phyloP scores from a whole-genome alignment of 2,797 vertebrate species.

The Gastrophryne carolinensis region DNA sequence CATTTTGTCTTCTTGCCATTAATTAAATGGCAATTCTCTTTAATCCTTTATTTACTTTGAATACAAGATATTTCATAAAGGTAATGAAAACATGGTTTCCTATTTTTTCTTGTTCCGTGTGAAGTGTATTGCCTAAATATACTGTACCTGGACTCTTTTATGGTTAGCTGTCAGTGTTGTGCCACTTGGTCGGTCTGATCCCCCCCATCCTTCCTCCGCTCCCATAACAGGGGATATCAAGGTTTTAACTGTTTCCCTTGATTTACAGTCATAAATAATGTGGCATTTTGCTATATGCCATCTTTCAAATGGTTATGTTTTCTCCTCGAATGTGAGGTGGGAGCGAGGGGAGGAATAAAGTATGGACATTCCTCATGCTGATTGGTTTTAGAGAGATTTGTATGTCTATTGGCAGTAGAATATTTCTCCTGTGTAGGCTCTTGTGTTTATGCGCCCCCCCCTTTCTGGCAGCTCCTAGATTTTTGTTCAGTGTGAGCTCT shows the following conservation, averaged over 20 bases:
- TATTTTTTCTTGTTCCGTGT: slow-evolving; percentile 35
- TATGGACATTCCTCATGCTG: slow-evolving; percentile 22
- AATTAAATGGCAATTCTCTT: slow-evolving; percentile 18
- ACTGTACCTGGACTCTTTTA: slow-evolving; percentile 29
- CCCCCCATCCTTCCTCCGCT: slow-evolving; percentile 27
- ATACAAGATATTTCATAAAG: slow-evolving; percentile 19
- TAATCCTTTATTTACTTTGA: not conserved
- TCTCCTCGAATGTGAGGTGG: slow-evolving; percentile 21
- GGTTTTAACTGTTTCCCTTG: slow-evolving; percentile 24
- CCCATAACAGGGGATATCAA: slow-evolving; percentile 36
- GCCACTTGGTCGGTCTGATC: slow-evolving; percentile 3
- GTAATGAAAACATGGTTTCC: slow-evolving; percentile 17
- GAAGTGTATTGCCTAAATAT: slow-evolving; percentile 38
- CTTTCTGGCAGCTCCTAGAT: slow-evolving; percentile 56
- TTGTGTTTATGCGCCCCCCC: slow-evolving; percentile 62
- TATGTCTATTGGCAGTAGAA: slow-evolving; percentile 45
- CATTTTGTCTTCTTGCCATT: slow-evolving; percentile 2
- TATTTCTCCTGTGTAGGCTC: slow-evolving; percentile 38
- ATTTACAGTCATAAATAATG: slow-evolving; percentile 6
- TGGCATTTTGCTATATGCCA: slow-evolving; percentile 5
- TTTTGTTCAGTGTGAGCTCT: slow-evolving; percentile 55
- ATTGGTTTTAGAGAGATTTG: slow-evolving; percentile 31
- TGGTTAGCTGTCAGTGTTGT: slow-evolving; percentile 23
- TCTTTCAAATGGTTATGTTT: not conserved
- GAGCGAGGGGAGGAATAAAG: slow-evolving; percentile 21